Evolutionary conservation across 2,113 vertebrate genomes (phyloP), one percentile per base, ranked within the genome.

Genomic region (Calonectris borealis): DNA sequence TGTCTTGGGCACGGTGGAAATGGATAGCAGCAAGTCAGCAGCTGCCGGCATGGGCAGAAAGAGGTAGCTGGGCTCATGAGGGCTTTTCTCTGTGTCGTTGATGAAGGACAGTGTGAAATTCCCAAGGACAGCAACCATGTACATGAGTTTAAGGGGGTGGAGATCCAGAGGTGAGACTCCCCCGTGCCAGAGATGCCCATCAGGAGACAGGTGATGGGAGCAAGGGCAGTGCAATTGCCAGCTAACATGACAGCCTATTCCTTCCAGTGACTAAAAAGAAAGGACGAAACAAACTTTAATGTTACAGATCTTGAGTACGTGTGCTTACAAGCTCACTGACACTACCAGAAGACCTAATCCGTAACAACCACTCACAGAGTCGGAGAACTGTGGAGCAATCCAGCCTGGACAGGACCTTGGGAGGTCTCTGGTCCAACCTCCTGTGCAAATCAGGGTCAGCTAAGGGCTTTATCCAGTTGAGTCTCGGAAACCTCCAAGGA

Each of bases 1-100:
- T n/a, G 58, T 24, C 58, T 60, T 24, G 58, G 34, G 21, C 34
- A n/a, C 4, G 9, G 34, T n/a, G 34, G 34, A 10, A 96, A 68
- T 95, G 77, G 91, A 82, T 19, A 96, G 77, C 48, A 97, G 52
- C 57, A 97, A 17, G 27, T 97, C 97, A 40, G 92, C 75, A 10
- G 70, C 62, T 26, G 96, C 92, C 86, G 97, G 42, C 94, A 94
- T 72, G 22, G 65, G 81, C 31, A 97, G 85, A 64, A 97, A 93
- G 51, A 93, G 68, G 48, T 71, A 95, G 94, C 91, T 92, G 38
- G 86, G 93, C 44, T 95, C 32, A 24, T 79, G 96, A 46, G 97
- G 96, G 54, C 15, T 81, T 19, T 4, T 16, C 34, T 92, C 70
- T 2, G n/a, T 66, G 13, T 66, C 3, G 8, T 87, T 93, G 10